Evolutionary conservation across 1,140 invertebrate genomes (phyloP).

Genomic region (Nylanderia fulva): DNA sequence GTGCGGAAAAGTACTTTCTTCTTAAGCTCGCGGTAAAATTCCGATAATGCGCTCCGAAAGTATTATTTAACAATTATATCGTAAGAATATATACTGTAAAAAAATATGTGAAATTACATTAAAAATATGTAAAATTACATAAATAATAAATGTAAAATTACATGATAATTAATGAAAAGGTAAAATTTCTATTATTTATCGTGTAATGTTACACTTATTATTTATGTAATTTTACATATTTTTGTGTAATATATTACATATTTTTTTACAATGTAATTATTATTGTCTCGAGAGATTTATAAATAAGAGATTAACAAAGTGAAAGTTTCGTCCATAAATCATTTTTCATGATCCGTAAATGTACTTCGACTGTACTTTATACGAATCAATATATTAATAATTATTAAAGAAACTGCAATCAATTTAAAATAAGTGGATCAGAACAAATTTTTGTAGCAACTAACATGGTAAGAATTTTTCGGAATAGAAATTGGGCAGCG

Average conservation of each 20-base stretch:
- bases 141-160: too few species aligned
- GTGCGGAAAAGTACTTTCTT: constrained; percentile 2
- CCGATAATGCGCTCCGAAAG: not conserved
- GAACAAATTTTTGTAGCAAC: not conserved
- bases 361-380: not conserved
- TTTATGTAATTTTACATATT: too few species aligned
- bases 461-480: not conserved
- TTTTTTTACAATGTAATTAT: too few species aligned
- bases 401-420: not conserved
- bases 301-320: not conserved
- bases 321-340: not conserved
- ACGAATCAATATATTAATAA: not conserved
- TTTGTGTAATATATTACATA: too few species aligned
- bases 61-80: constrained; percentile 6
- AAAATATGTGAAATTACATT: too few species aligned
- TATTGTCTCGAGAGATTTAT: not conserved
- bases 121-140: too few species aligned
- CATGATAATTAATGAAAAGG: too few species aligned
- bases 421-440: too few species aligned
- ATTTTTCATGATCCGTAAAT: not conserved
- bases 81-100: too few species aligned
- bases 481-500: not conserved
- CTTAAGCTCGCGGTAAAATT: not conserved
- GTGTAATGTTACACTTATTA: too few species aligned
- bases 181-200: too few species aligned